A percentile compares a stretch with the other conserved stretches of the same genome.
Evolutionary conservation across 2,113 vertebrate species (phyloP).

Genomic region (Centropus unirufus): DNA sequence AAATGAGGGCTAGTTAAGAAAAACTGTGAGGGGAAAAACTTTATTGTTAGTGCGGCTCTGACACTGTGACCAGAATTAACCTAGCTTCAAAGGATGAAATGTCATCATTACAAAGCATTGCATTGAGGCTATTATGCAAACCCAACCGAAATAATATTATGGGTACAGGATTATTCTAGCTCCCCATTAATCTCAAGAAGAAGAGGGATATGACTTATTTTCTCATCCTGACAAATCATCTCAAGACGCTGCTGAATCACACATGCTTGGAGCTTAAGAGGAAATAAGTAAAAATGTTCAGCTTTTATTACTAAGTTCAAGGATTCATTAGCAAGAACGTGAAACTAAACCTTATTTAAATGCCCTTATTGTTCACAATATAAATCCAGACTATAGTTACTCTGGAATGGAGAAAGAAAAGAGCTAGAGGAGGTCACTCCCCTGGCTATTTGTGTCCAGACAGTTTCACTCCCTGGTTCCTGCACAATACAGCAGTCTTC

Average conservation of each 20-base stretch:
- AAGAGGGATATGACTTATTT: slow-evolving; percentile 47
- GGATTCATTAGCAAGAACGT: not conserved
- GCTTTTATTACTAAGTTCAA: slow-evolving; percentile 12
- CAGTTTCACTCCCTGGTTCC: not conserved
- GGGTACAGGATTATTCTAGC: slow-evolving; percentile 16
- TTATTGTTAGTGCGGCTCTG: not conserved
- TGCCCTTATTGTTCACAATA: not conserved
- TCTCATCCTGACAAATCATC: slow-evolving; percentile 57
- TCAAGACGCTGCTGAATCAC: slow-evolving; percentile 47
- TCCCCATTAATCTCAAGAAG: slow-evolving; percentile 29
- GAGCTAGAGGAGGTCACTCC: not conserved
- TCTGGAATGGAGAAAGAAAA: not conserved
- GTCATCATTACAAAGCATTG: slow-evolving; percentile 4
- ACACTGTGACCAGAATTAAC: slow-evolving; percentile 1
- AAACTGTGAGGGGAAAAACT: not conserved
- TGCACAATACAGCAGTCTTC: slow-evolving; percentile 47
- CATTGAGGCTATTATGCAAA: slow-evolving; percentile 1
- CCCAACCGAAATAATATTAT: slow-evolving; percentile 47
- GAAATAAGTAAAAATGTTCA: slow-evolving; percentile 19
- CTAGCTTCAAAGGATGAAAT: slow-evolving; percentile 42
- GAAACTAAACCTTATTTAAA: slow-evolving; percentile 28
- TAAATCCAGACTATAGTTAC: not conserved
- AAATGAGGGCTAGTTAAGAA: not conserved
- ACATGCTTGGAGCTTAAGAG: slow-evolving; percentile 3
- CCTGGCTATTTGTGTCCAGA: not conserved